These are phyloP conservation scores for Magallana nippona DNA, from an alignment of 2,888 invertebrate species.

Conservation along the genomic window DNA sequence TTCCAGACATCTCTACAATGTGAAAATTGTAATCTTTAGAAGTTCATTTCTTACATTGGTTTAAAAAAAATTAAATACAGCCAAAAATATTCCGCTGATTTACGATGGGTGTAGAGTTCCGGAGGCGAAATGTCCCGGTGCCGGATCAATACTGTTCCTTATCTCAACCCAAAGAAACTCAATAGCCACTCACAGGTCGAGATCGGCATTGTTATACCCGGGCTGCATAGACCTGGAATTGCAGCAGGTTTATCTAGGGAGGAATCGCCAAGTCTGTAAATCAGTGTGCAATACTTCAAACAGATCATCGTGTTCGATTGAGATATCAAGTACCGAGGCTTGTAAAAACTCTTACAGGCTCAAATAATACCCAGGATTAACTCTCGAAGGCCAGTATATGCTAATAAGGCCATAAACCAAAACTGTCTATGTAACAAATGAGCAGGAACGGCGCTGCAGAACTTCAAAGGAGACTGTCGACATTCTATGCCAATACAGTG, in stretches of 20 bases:
- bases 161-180: conserved; percentile 5
- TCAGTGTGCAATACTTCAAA: conserved; percentile 22
- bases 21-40: neutral
- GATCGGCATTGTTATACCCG: neutral
- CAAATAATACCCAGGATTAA: conserved; percentile 23
- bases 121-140: neutral
- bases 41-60: neutral
- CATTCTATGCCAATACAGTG: neutral
- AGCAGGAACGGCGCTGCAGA: neutral
- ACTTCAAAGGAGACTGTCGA: conserved; percentile 16
- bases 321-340: conserved; percentile 23
- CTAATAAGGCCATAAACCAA: conserved; percentile 27
- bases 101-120: neutral
- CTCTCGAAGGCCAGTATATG: conserved; percentile 20
- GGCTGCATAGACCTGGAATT: conserved; percentile 25
- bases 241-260: conserved; percentile 21
- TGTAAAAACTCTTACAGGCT: conserved; percentile 4
- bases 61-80: neutral
- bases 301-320: conserved; percentile 19
- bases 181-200: conserved; percentile 14
- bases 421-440: conserved; percentile 18
- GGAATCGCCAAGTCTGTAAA: conserved; percentile 20
- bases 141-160: conserved; percentile 4
- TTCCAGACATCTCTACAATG: neutral
- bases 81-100: neutral